Evolutionary conservation across 2,113 vertebrate species (phyloP).

Genomic region (Thunnus thynnus): DNA sequence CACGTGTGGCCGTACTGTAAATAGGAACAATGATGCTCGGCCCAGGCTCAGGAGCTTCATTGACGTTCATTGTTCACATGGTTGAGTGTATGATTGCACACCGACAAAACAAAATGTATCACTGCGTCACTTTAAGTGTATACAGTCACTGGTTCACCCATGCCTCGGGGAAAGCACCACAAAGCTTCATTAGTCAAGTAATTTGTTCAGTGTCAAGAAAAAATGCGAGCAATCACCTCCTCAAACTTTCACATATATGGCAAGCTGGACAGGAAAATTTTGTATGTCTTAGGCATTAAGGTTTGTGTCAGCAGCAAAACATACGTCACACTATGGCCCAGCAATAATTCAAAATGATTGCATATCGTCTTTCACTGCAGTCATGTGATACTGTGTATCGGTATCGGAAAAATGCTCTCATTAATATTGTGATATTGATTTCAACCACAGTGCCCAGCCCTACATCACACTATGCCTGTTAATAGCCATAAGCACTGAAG

Average conservation of each 20-base stretch:
- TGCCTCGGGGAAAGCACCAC: slow-evolving; percentile 25
- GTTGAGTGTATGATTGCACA: slow-evolving; percentile 30
- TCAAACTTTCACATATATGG: background rate
- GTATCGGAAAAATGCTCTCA: background rate
- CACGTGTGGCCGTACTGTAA: slow-evolving; percentile 30
- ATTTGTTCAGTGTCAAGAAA: slow-evolving; percentile 50
- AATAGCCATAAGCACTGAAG: background rate
- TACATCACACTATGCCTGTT: background rate
- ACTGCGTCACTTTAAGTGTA: slow-evolving; percentile 16
- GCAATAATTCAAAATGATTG: no score
- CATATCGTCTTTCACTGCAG: no score
- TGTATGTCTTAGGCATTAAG: no score
- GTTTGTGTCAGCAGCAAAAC: no score
- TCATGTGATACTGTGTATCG: background rate
- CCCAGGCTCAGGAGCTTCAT: slow-evolving; percentile 21
- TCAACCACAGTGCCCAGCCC: background rate
- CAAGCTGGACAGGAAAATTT: no score
- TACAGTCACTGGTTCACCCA: slow-evolving; percentile 35
- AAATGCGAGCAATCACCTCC: slow-evolving; percentile 25
- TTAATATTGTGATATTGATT: background rate
- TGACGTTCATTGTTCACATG: slow-evolving; percentile 22
- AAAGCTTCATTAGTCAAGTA: slow-evolving; percentile 29
- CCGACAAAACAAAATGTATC: slow-evolving; percentile 50
- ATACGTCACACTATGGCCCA: no score
- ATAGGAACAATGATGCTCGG: slow-evolving; percentile 13